phyloP scores from a whole-genome alignment of 2,888 invertebrate species.

The Pammene fasciana region DNA sequence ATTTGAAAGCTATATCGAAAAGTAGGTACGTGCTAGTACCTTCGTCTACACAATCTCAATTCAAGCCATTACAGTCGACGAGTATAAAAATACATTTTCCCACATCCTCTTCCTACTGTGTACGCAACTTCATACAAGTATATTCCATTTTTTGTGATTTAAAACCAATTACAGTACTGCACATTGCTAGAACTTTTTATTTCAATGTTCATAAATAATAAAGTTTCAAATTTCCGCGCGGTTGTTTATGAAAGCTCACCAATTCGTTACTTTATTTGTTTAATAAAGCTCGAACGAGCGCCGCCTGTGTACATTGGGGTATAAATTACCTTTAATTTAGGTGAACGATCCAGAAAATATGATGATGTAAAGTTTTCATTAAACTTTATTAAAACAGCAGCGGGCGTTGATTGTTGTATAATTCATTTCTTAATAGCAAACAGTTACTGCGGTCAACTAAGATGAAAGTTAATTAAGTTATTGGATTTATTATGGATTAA shows the following conservation, averaged over 20 bases:
- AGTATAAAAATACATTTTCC: too few relatives aligned
- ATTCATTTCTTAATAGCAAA: constrained; percentile 38
- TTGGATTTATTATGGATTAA: constrained; percentile 11
- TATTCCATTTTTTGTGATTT: neutral
- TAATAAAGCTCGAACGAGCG: constrained; percentile 75
- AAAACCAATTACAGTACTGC: neutral
- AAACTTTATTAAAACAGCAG: constrained; percentile 67
- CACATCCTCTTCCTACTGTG: too few relatives aligned
- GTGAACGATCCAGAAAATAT: constrained; percentile 79
- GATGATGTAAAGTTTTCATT: constrained; percentile 79
- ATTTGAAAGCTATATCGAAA: too few relatives aligned
- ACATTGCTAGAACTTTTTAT: constrained; percentile 47
- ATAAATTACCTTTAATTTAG: constrained; percentile 82
- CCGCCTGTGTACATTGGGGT: constrained; percentile 73
- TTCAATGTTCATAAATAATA: constrained; percentile 66
- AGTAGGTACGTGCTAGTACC: too few relatives aligned
- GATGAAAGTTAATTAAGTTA: constrained; percentile 20
- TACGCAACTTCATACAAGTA: too few relatives aligned
- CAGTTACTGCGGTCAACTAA: constrained; percentile 15
- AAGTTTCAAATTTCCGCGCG: constrained; percentile 70
- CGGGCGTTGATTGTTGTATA: constrained; percentile 43
- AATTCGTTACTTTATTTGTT: constrained; percentile 80
- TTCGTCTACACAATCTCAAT: too few relatives aligned
- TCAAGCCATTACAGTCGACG: too few relatives aligned
- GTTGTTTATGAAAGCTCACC: constrained; percentile 72